Conservation (phyloP, 2,113 vertebrate species). For the Petromus typicus region DNA sequence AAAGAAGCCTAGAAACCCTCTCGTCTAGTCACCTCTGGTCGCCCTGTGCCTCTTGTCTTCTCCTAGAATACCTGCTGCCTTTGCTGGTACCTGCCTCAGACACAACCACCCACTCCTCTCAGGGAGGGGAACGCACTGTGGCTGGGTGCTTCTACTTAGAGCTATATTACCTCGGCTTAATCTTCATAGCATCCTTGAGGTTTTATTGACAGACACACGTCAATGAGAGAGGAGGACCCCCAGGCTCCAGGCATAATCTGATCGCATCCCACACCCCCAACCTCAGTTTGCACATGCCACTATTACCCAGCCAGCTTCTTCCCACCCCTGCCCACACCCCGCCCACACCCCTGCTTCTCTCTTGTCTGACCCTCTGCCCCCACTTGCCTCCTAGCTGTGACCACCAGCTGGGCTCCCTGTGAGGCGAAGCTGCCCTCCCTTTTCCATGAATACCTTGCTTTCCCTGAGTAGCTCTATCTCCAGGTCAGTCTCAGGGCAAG, state of each 20-base stretch:
- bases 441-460: neutral
- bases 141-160: neutral
- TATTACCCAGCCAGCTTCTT: neutral
- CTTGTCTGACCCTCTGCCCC: neutral
- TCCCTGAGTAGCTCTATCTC: neutral
- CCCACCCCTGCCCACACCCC: neutral
- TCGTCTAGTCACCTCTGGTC: neutral
- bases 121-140: neutral
- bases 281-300: neutral
- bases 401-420: neutral
- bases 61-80: neutral
- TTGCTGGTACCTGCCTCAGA: neutral
- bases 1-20: neutral
- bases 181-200: neutral
- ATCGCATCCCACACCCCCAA: neutral
- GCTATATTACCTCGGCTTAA: neutral
- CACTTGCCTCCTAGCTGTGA: neutral
- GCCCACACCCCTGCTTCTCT: neutral
- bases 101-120: neutral
- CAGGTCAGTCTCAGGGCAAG: slow-evolving; percentile 25
- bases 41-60: neutral
- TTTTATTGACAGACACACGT: neutral
- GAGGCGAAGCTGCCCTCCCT: neutral
- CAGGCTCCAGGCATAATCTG: neutral
- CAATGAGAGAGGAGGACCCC: neutral